Evolutionary conservation across 2,888 invertebrate species (phyloP), one percentile per base, ranked within the genome.

Genomic region (Sarcophaga caerulescens): DNA sequence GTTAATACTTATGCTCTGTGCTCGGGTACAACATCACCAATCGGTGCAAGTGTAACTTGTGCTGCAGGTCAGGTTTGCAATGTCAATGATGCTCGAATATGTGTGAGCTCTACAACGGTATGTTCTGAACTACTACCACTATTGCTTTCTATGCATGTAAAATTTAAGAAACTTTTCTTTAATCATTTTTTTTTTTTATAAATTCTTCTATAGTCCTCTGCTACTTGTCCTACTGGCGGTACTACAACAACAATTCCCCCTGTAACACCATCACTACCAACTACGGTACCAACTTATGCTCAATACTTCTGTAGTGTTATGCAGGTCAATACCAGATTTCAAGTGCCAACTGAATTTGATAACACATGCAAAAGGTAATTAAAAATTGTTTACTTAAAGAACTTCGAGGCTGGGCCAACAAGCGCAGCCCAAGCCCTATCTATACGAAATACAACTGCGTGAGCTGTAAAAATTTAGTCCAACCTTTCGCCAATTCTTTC

Each of bases 281-380:
- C 69, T 8, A 70, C 82, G 0, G 59, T 78, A 12, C 87, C 83
- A 3, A 81, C 80, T 5, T 81, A 68, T 65, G 74, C 85, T 11
- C 75, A 73, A 23, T 76, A 47, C 71, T 74, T 88, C 59, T 91
- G 92, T 59, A 68, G 81, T n/a, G 78, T 85, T 1, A 62, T 90
- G 6, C 82, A 87, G 12, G 62, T 85, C 0, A 69, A 75, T 19
- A 89, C 89, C 3, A 85, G 80, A 5, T 90, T 88, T 84, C 71
- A 89, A 6, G 88, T 89, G 0, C 92, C 91, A 21, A 81, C 87
- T 21, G 78, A 89, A 59, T 73, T 88, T 8, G 81, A 82, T n/a
- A 89, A 89, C 5, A 89, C 91, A 3, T 91, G 91, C 85, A 89
- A 79, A 66, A 90, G 90, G 89, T 91, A 45, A 84, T 69, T 83